Percentiles rank a stretch among this genome's conserved stretches.
Conservation (phyloP, 1,140 invertebrate genomes). For the Potamilus streckersoni region DNA sequence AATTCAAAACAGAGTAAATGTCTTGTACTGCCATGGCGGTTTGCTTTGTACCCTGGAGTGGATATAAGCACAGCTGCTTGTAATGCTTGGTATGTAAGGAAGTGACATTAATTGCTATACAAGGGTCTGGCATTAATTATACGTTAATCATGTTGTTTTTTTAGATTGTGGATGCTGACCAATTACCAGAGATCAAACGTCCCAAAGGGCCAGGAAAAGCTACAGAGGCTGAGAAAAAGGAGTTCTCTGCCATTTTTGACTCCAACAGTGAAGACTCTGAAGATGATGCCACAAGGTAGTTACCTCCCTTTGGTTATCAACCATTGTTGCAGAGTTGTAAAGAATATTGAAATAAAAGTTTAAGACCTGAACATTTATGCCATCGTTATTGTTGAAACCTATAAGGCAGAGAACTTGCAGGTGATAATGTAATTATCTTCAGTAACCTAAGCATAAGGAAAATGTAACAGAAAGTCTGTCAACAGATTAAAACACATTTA, state of each 20-base stretch:
- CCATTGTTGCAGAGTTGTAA: too few species aligned
- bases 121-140: background rate
- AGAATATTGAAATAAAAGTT: too few species aligned
- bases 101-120: background rate
- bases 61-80: constrained; percentile 1
- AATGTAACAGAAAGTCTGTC: too few species aligned
- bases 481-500: too few species aligned
- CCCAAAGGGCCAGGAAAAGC: constrained; percentile 38
- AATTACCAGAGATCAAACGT: constrained; percentile 38
- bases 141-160: background rate
- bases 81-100: background rate
- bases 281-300: constrained; percentile 32
- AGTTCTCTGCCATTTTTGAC: constrained; percentile 58
- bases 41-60: background rate
- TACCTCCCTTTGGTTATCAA: too few species aligned
- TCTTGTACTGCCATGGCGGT: too few species aligned
- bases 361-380: too few species aligned
- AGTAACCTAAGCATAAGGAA: too few species aligned
- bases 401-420: too few species aligned
- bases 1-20: too few species aligned
- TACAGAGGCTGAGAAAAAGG: constrained; percentile 49
- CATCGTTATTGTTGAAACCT: too few species aligned
- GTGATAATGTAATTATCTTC: too few species aligned
- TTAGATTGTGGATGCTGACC: constrained; percentile 31
- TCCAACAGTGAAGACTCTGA: constrained; percentile 49